Base-by-base conservation (phyloP, 2,113 vertebrate genomes). In the Glaucomys volans region DNA sequence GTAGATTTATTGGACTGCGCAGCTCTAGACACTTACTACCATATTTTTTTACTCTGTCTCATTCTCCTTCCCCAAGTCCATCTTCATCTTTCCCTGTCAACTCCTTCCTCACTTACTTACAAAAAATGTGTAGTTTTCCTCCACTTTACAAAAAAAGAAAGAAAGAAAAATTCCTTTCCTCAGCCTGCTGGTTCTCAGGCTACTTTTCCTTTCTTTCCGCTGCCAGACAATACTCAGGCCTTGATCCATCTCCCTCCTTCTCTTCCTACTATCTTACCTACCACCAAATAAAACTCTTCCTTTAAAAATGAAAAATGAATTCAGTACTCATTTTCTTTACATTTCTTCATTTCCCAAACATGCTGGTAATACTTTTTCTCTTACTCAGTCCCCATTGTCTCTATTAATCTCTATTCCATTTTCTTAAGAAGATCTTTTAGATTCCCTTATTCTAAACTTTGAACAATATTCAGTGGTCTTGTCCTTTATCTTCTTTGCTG, bases 231-330 rank as follows among this genome's bases (percentile, higher is more conserved):
- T 8, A 42, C 6, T 28, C 64, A 54, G 16, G 32, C 10, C 14
- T 54, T 22, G 4, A 5, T 24, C n/a, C 52, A 16, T 69, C 10
- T 57, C 3, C 10, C 35, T 42, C 22, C 42, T 87, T 44, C 59
- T 66, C n/a, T 64, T 75, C 35, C 42, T 50, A 62, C 50, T 37
- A 30, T 59, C 67, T n/a, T 44, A 89, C 26, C 64, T 44, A n/a
- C 69, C 16, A 20, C 37, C 8, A 35, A 28, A 74, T 4, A 24
- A 26, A 95, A 87, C 52, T 4, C 22, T 30, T 72, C 26, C n/a
- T 93, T 82, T 30, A 89, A 75, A 91, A 80, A 14, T 8, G 40
- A n/a, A n/a, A n/a, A n/a, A n/a, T n/a, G n/a, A n/a, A n/a, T n/a
- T 71, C 71, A 83, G 50, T 11, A 47, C 6, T 50, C 26, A 69